Percentiles rank a stretch among this genome's conserved stretches.
These are phyloP conservation scores for Lepisosteus osseus DNA, from an alignment of 2,113 vertebrate species.

Conservation along the genomic window DNA sequence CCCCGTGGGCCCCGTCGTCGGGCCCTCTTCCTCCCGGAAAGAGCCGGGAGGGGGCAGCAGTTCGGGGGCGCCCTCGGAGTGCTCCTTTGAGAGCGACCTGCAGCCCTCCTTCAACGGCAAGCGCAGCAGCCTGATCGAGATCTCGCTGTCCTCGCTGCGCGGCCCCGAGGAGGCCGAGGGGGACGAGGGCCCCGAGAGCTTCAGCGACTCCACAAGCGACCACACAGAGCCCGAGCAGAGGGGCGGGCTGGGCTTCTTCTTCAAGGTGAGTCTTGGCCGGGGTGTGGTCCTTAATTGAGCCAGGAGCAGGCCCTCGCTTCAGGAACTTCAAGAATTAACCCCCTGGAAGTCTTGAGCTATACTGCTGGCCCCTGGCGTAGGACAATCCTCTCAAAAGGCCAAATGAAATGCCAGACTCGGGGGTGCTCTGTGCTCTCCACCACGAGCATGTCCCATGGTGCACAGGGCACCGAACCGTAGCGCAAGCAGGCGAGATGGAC, in stretches of 20 bases:
- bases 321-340: too few relatives aligned
- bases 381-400: too few relatives aligned
- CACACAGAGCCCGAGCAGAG: slow-evolving; percentile 60
- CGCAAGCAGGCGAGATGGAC: too few relatives aligned
- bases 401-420: too few relatives aligned
- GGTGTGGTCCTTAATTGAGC: too few relatives aligned
- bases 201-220: slow-evolving; percentile 72
- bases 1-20: neutral
- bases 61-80: slow-evolving; percentile 69
- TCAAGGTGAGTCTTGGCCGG: slow-evolving; percentile 53
- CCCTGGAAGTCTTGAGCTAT: too few relatives aligned
- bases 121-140: slow-evolving; percentile 77
- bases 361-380: too few relatives aligned
- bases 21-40: slow-evolving; percentile 31
- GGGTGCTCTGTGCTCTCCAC: too few relatives aligned
- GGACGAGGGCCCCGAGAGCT: slow-evolving; percentile 47
- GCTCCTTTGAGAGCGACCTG: slow-evolving; percentile 72
- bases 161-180: slow-evolving; percentile 56
- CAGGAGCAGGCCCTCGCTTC: too few relatives aligned
- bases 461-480: too few relatives aligned
- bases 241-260: slow-evolving; percentile 80
- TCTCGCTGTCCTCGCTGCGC: slow-evolving; percentile 69
- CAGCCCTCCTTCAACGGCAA: slow-evolving; percentile 57
- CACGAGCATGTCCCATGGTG: too few relatives aligned
- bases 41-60: slow-evolving; percentile 51